Percentiles rank a stretch among this genome's conserved stretches.
phyloP scores from a whole-genome alignment of 2,888 invertebrate genomes.

The Oscheius sp. region DNA sequence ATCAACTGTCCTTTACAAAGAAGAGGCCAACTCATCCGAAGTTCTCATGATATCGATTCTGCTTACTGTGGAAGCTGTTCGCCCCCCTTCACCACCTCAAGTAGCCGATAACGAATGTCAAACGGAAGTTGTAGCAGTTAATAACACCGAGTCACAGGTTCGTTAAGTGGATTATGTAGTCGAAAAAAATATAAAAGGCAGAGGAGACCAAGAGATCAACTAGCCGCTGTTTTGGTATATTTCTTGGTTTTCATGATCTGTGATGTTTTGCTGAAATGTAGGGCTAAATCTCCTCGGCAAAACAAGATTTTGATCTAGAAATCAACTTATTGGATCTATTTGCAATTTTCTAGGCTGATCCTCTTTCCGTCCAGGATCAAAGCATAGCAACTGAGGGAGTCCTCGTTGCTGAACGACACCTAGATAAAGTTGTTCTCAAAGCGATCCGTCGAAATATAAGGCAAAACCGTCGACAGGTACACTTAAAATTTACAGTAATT shows the following conservation, averaged over 20 bases:
- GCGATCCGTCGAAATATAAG: neutral
- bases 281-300: too few species aligned
- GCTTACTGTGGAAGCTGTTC: neutral
- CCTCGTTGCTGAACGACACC: too few species aligned
- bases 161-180: neutral
- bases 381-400: too few species aligned
- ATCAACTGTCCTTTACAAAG: conserved; percentile 12
- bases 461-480: neutral
- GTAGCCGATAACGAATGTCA: neutral
- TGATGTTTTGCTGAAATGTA: too few species aligned
- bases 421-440: neutral
- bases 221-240: too few species aligned
- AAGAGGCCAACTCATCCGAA: neutral
- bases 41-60: neutral
- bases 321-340: too few species aligned
- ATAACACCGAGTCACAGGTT: conserved; percentile 4
- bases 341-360: too few species aligned
- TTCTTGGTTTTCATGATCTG: too few species aligned
- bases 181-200: too few species aligned
- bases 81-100: neutral
- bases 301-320: too few species aligned
- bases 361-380: too few species aligned
- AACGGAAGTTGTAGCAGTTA: neutral
- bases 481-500: neutral
- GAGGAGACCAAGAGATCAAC: too few species aligned